phyloP scores from a whole-genome alignment of 2,888 invertebrate species.

The Andrena minutula region DNA sequence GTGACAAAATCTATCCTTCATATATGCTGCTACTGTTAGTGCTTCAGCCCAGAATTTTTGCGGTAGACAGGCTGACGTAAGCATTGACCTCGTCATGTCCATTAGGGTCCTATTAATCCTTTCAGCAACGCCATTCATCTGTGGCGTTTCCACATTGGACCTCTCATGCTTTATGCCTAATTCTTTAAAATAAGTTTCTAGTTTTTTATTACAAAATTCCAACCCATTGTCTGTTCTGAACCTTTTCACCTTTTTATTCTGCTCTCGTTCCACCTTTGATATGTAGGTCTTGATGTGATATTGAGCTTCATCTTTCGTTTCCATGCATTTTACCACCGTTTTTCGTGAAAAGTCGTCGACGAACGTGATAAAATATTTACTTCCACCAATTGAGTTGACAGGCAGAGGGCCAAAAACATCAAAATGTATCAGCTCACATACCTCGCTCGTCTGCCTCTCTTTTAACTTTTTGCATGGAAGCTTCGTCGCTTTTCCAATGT shows the following conservation, averaged over 20 bases:
- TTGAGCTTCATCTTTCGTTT: slow-evolving; percentile 5
- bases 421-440: slow-evolving; percentile 10
- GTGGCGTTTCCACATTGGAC: no score
- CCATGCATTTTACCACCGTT: not conserved
- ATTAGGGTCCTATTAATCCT: not conserved
- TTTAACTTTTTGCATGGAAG: not conserved
- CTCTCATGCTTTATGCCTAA: slow-evolving; percentile 15
- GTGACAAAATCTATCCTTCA: slow-evolving; percentile 2
- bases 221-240: slow-evolving; percentile 13
- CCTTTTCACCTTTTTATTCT: not conserved
- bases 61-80: not conserved
- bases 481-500: slow-evolving; percentile 3
- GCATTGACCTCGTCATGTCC: not conserved
- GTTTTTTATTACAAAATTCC: slow-evolving; percentile 15
- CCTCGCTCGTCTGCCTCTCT: not conserved
- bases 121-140: slow-evolving; percentile 1
- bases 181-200: not conserved
- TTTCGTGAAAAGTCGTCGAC: slow-evolving; percentile 11
- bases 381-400: not conserved
- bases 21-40: not conserved
- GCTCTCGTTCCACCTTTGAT: not conserved
- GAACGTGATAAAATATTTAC: not conserved
- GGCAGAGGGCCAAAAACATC: slow-evolving; percentile 16
- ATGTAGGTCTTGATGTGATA: not conserved
- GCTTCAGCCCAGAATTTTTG: slow-evolving; percentile 13